Conservation (phyloP, 2,888 invertebrate genomes). For the Temnothorax unifasciatus region DNA sequence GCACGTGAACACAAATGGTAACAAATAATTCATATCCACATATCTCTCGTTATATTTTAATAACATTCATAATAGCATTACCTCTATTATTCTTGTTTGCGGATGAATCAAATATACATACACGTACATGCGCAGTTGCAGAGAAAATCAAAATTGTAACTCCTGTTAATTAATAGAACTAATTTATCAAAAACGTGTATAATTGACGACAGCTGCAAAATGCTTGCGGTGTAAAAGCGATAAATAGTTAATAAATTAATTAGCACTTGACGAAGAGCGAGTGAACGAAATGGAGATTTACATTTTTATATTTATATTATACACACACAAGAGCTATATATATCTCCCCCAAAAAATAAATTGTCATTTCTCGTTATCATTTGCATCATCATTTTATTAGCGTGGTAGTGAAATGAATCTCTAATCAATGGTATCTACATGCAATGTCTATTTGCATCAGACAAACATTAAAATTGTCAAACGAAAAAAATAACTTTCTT, state of each 20-base stretch:
- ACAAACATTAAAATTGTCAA: conserved; percentile 1
- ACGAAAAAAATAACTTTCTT: background rate
- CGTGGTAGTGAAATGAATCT: background rate
- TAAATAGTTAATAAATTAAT: conserved; percentile 12
- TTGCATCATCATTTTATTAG: conserved; percentile 6
- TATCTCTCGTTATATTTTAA: conserved; percentile 12
- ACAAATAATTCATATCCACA: background rate
- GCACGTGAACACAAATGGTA: conserved; percentile 13
- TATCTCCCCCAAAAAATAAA: background rate
- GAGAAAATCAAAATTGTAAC: conserved; percentile 30
- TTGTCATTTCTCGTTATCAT: background rate
- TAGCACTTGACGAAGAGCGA: conserved; percentile 7
- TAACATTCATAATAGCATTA: background rate
- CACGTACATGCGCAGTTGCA: background rate
- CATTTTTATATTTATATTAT: conserved; percentile 36
- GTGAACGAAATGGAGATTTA: conserved; percentile 2
- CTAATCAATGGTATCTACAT: background rate
- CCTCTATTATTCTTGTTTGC: conserved; percentile 3
- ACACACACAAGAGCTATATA: background rate
- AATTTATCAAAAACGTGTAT: conserved; percentile 14
- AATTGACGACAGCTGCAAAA: conserved; percentile 32
- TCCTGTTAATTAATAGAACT: conserved; percentile 21
- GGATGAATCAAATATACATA: background rate
- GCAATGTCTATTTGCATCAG: background rate
- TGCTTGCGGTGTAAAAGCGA: background rate